Percentiles rank a stretch among this genome's conserved stretches.
These are phyloP conservation scores for Meliscaeva auricollis DNA, from an alignment of 2,888 invertebrate species.

Conservation along the genomic window DNA sequence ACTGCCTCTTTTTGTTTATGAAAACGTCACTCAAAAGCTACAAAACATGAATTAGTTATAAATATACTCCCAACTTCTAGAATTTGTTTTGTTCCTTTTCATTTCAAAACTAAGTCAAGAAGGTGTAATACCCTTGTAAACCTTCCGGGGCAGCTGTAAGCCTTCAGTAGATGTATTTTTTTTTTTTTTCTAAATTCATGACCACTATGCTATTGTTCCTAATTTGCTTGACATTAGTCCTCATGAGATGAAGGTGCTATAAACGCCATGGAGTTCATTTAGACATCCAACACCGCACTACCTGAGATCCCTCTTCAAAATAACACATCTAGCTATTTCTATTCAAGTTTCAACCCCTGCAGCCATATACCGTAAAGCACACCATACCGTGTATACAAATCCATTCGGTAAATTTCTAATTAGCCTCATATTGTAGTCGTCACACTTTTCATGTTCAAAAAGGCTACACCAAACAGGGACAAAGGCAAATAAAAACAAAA, in stretches of 20 bases:
- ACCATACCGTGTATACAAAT: background rate
- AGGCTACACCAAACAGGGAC: slow-evolving; percentile 10
- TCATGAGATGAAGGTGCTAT: background rate
- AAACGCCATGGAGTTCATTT: slow-evolving; percentile 32
- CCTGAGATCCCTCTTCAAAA: slow-evolving; percentile 20
- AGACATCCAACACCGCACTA: background rate
- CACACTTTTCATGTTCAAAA: slow-evolving; percentile 33
- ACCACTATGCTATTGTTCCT: slow-evolving; percentile 56
- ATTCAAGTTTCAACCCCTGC: slow-evolving; percentile 11
- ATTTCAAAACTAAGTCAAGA: slow-evolving; percentile 17
- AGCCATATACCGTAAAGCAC: background rate
- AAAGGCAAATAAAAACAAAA: background rate
- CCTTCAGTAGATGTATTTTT: background rate
- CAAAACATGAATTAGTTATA: background rate
- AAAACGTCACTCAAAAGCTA: slow-evolving; percentile 5
- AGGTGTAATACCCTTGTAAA: slow-evolving; percentile 2
- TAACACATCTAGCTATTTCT: slow-evolving; percentile 15
- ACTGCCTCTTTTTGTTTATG: background rate
- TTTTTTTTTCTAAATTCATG: slow-evolving; percentile 49
- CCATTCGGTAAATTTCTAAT: slow-evolving; percentile 57
- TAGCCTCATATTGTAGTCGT: slow-evolving; percentile 53
- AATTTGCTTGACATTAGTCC: slow-evolving; percentile 52
- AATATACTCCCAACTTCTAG: background rate
- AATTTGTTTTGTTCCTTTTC: background rate
- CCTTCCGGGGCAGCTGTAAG: background rate